These are phyloP conservation scores for Rhagologus leucostigma DNA, from an alignment of 2,113 vertebrate genomes.

Conservation along the genomic window DNA sequence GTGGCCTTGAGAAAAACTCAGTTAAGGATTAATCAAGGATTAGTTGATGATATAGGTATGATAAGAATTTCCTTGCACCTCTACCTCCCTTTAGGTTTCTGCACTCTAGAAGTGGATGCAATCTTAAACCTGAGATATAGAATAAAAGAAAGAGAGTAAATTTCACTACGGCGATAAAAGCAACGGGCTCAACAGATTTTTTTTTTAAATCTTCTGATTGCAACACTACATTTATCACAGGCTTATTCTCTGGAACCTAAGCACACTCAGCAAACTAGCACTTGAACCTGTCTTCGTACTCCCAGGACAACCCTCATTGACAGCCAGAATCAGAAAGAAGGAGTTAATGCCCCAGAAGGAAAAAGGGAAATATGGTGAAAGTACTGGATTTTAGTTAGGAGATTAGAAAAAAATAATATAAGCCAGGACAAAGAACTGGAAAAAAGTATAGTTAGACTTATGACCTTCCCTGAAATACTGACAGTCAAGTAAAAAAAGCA, in stretches of 20 bases:
- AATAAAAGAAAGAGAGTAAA: background rate
- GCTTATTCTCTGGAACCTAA: background rate
- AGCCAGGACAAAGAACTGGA: background rate
- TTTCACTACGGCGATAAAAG: background rate
- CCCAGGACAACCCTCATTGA: background rate
- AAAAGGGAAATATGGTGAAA: background rate
- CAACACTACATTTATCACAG: background rate
- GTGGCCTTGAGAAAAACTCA: background rate
- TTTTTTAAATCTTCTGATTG: background rate
- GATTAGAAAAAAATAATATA: background rate
- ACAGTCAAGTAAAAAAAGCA: conserved; percentile 12
- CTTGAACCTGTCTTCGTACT: background rate
- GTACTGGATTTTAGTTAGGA: background rate
- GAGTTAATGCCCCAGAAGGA: background rate
- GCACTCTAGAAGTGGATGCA: background rate
- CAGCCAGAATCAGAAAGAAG: background rate
- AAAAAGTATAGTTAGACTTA: background rate
- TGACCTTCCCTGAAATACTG: background rate
- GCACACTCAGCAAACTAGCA: background rate
- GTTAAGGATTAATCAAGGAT: background rate
- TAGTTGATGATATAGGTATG: background rate
- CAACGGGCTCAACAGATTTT: background rate
- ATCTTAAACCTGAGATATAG: background rate
- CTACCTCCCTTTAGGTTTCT: background rate
- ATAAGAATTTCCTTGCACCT: background rate